phyloP scores from a whole-genome alignment of 1,140 invertebrate species.

The Grapholita molesta region DNA sequence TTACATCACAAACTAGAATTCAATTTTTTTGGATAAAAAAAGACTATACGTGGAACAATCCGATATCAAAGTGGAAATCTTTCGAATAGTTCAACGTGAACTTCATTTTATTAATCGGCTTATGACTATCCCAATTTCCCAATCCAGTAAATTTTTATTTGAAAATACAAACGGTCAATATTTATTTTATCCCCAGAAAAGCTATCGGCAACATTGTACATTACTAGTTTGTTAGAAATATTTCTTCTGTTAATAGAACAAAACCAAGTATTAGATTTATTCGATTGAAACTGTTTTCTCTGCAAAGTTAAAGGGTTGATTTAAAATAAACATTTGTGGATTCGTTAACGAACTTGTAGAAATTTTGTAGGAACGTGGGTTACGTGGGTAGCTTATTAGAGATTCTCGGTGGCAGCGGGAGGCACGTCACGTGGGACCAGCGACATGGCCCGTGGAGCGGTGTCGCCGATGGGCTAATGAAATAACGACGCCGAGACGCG shows the following conservation, averaged over 20 bases:
- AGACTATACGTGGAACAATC: not conserved
- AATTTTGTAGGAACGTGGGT: constrained; percentile 40
- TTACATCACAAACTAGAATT: not conserved
- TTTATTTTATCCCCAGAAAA: not conserved
- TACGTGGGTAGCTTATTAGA: constrained; percentile 45
- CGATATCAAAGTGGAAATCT: not conserved
- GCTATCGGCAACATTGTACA: not conserved
- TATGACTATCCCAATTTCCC: not conserved
- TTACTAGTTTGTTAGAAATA: not conserved
- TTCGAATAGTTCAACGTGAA: not conserved
- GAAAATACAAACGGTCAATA: not conserved
- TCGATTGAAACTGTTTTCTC: not conserved
- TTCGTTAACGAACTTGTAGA: constrained; percentile 48
- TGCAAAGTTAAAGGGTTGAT: constrained; percentile 30
- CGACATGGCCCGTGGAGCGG: not conserved
- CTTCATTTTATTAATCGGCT: constrained; percentile 2
- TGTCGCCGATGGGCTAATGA: constrained; percentile 20
- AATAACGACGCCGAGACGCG: constrained; percentile 25
- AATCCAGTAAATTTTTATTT: not conserved
- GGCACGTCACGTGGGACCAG: constrained; percentile 14
- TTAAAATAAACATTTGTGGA: constrained; percentile 46
- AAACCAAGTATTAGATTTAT: not conserved
- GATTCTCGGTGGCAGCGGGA: constrained; percentile 30
- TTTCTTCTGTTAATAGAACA: not conserved
- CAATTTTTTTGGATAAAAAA: not conserved